Base-by-base conservation (phyloP, 2,113 vertebrate genomes). In the Haliaeetus leucogaster region DNA sequence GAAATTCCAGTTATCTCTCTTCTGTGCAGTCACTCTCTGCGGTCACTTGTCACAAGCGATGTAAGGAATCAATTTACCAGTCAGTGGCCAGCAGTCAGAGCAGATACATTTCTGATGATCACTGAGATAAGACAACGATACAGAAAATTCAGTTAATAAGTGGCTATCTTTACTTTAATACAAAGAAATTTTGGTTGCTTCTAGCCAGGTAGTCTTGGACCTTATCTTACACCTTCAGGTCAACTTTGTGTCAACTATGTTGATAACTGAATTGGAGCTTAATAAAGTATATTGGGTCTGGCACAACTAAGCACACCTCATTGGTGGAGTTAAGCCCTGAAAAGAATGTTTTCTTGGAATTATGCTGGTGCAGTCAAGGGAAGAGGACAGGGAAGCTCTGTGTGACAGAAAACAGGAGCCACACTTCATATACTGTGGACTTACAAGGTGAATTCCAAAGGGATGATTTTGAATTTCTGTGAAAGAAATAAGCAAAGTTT, bases 131-230 rank as follows among this genome's bases (percentile, higher is more conserved):
- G 71, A 86, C 58, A 82, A 87, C 16, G 67, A 82, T 89, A 84
- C 42, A 82, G 59, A 89, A 96, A 93, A 96, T 95, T 91, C 56
- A 68, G 55, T 92, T 95, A 95, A 90, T 81, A 71, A 50, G 30
- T 16, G 26, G 12, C 40, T 90, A 50, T 86, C 79, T 96, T 82
- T 61, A 74, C 55, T 74, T 67, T 79, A 84, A 82, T 84, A 86
- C 38, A 89, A 89, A 95, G 65, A 91, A 68, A 56, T 95, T 89
- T 86, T 89, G 77, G 79, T 92, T 92, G 61, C 52, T 82, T 90
- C 47, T 58, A 55, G 48, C 11, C 40, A 58, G 23, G 48, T 82
- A 92, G 61, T 58, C 25, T 89, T 84, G 43, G 52, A 82, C 83
- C 34, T 96, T 94, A 90, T 93, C 79, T 83, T 72, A 19, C 29